These are phyloP conservation scores for Philereme vetulata DNA, from an alignment of 2,888 invertebrate species.

Conservation along the genomic window DNA sequence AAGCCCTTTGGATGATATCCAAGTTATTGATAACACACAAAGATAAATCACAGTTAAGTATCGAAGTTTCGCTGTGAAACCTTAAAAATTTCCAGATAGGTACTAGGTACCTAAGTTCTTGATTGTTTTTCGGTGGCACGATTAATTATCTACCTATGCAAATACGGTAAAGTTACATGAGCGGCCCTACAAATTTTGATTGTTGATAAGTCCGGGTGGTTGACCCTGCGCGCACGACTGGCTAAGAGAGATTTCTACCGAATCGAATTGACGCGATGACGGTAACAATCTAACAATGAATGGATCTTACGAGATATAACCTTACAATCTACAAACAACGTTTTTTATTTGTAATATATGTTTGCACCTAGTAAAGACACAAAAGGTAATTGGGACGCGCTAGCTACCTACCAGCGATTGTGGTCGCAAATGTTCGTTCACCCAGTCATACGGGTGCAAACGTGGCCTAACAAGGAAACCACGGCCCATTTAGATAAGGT, in stretches of 20 bases:
- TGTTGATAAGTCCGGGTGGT: slow-evolving; percentile 76
- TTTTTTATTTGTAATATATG: neutral
- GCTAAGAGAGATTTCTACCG: slow-evolving; percentile 59
- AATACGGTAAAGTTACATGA: slow-evolving; percentile 54
- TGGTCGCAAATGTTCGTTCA: slow-evolving; percentile 27
- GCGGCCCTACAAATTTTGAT: slow-evolving; percentile 68
- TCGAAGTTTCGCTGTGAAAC: no score
- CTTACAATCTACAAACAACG: slow-evolving; percentile 4
- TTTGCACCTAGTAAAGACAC: neutral
- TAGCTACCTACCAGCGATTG: slow-evolving; percentile 5
- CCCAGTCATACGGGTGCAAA: slow-evolving; percentile 52
- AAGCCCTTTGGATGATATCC: no score
- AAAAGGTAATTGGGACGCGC: neutral
- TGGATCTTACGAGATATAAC: slow-evolving; percentile 24
- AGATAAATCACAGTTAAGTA: no score
- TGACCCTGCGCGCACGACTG: slow-evolving; percentile 74
- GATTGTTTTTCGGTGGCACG: slow-evolving; percentile 47
- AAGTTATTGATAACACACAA: no score
- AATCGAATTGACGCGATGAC: slow-evolving; percentile 60
- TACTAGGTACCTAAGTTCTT: slow-evolving; percentile 10
- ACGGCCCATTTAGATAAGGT: slow-evolving; percentile 77
- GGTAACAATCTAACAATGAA: slow-evolving; percentile 37
- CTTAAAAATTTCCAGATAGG: slow-evolving; percentile 39
- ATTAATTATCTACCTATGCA: slow-evolving; percentile 57
- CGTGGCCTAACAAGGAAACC: slow-evolving; percentile 70